Conservation (phyloP, 2,113 vertebrate species). For the Heteronetta atricapilla region DNA sequence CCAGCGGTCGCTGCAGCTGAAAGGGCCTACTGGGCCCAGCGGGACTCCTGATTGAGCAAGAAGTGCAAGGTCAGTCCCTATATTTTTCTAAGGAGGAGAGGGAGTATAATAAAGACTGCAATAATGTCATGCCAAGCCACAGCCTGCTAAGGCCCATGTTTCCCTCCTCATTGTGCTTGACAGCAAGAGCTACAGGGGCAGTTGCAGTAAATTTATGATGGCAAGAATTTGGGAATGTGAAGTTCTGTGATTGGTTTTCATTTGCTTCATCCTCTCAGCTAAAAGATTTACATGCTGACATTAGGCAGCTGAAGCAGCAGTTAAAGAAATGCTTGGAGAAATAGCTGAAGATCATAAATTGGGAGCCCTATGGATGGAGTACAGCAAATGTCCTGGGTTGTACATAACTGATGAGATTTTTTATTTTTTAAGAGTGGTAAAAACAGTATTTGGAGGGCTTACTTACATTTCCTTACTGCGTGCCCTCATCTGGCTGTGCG, state of each 20-base stretch:
- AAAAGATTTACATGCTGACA: constrained; percentile 41
- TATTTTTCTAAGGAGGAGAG: background rate
- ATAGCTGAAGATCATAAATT: background rate
- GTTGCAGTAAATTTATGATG: constrained; percentile 14
- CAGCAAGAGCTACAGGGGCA: constrained; percentile 14
- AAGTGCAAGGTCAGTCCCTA: background rate
- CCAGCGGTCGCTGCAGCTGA: background rate
- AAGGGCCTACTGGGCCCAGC: background rate
- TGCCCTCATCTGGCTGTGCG: no score
- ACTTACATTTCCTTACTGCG: background rate
- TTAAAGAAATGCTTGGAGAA: constrained; percentile 1
- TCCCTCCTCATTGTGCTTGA: constrained; percentile 2
- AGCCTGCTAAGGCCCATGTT: background rate
- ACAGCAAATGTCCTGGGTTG: background rate
- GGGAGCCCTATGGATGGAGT: background rate
- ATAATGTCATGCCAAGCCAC: constrained; percentile 20
- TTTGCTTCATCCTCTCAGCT: background rate
- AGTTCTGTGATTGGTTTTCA: constrained; percentile 35
- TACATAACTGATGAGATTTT: background rate
- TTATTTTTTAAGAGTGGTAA: background rate
- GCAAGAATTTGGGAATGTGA: constrained; percentile 7
- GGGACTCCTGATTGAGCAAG: background rate
- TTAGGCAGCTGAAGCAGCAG: constrained; percentile 7
- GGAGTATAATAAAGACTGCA: background rate
- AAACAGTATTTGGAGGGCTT: background rate